Conservation (phyloP, 2,797 vertebrate species). For the Phyllotis vaccarum region DNA sequence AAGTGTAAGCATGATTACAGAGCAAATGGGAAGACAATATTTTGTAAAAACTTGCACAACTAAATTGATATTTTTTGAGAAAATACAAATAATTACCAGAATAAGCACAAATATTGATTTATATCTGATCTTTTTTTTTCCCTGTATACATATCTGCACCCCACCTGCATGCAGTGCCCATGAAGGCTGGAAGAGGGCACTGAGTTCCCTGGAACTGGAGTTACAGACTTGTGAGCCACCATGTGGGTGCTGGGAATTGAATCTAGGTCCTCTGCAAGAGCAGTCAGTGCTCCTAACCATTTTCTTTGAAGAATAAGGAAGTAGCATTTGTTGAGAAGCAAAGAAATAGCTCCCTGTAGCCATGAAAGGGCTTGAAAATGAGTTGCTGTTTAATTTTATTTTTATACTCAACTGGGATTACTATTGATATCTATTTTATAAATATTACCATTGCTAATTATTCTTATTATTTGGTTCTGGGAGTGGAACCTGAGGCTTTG, state of each 20-base stretch:
- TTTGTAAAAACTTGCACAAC: constrained; percentile 7
- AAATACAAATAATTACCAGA: constrained; percentile 11
- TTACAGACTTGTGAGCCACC: background rate
- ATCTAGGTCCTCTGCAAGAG: too few relatives aligned
- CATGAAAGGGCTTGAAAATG: background rate
- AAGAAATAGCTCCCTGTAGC: background rate
- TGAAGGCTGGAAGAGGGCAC: background rate
- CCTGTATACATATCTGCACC: background rate
- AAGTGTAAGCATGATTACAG: background rate
- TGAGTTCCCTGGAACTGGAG: background rate
- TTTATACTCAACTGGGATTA: background rate
- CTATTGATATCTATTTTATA: background rate
- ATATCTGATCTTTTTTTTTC: background rate
- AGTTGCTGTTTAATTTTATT: background rate
- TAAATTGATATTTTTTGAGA: background rate
- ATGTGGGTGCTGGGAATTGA: background rate
- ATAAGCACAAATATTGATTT: background rate
- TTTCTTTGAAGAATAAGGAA: background rate
- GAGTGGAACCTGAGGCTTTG: background rate
- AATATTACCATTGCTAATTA: background rate
- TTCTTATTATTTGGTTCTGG: background rate
- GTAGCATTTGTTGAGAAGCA: background rate
- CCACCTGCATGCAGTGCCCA: background rate
- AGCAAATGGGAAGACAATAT: background rate
- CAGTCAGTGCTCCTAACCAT: background rate